Percentiles rank a stretch among this genome's conserved stretches.
phyloP scores from a whole-genome alignment of 2,888 invertebrate species.

The Acholoe squamosa region DNA sequence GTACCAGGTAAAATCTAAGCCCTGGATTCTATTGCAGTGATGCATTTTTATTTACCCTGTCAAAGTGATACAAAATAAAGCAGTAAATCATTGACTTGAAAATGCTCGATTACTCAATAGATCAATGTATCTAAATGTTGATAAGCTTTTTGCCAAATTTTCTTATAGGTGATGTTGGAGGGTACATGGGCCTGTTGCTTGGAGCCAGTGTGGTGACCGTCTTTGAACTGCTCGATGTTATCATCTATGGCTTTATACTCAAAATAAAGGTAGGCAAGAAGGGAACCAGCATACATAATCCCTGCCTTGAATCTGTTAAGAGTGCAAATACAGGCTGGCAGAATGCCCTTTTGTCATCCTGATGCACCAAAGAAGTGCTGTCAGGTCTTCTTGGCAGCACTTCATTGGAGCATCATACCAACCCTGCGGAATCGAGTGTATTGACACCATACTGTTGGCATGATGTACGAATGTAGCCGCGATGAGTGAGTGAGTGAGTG shows the following conservation, averaged over 20 bases:
- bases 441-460: too few relatives aligned
- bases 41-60: background rate
- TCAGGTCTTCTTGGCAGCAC: background rate
- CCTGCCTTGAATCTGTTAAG: background rate
- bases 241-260: slow-evolving; percentile 59
- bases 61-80: background rate
- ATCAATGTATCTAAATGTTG: too few relatives aligned
- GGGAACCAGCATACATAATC: background rate
- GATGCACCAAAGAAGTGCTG: background rate
- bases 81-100: background rate
- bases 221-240: slow-evolving; percentile 36
- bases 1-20: background rate
- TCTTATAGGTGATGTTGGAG: slow-evolving; percentile 41
- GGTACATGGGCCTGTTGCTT: slow-evolving; percentile 55
- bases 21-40: background rate
- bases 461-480: too few relatives aligned
- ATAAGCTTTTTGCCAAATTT: background rate
- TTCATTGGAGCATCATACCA: background rate
- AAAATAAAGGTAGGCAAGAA: background rate
- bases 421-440: too few relatives aligned
- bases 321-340: too few relatives aligned
- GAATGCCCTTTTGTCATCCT: too few relatives aligned
- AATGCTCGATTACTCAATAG: too few relatives aligned
- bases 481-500: too few relatives aligned
- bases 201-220: slow-evolving; percentile 54